Evolutionary conservation across 1,140 invertebrate genomes (phyloP), one percentile per base, ranked within the genome.

Genomic region (Cydia fagiglandana): DNA sequence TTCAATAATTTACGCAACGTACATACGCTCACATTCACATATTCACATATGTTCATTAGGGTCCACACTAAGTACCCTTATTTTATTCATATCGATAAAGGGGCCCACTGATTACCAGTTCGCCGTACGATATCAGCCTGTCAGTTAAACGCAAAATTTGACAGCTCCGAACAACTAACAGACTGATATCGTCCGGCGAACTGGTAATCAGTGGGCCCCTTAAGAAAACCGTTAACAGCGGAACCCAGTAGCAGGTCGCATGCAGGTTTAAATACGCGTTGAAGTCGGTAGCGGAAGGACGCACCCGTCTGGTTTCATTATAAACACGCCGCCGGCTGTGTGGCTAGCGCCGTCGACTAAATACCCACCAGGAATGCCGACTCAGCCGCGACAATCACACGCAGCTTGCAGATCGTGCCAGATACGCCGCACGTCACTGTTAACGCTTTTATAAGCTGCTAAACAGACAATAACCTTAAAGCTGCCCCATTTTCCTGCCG

Each of bases 251-350:
- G 76, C 73, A 17, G 64, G 73, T 47, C 76, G 78, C 81, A 79
- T 77, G 13, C 45, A 47, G 45, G 45, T 47, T 47, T 47, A 74
- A 64, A 77, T 74, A 79, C 77, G 77, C 77, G 53, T 75, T 24
- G 56, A 20, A 61, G 1, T 20, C 56, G 20, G 56, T 61, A 61
- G 56, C 76, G 78, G 77, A 74, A 75, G 75, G 74, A 76, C 75
- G 20, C 70, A 73, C 73, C 76, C 79, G 86, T 82, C 83, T 84
- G 82, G 83, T 84, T 87, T 84, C 84, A 87, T 87, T 83, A 87
- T 83, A 84, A 84, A 83, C 79, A 80, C 76, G 83, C 86, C 83
- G 20, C n/a, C 34, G 79, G 86, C 80, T 79, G 78, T 86, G 83
- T 81, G 81, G 77, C 77, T 78, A 78, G 81, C 66, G 34, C 45